Evolutionary conservation across 2,888 invertebrate genomes (phyloP), one percentile per base, ranked within the genome.

Genomic region (Cantharis rustica): DNA sequence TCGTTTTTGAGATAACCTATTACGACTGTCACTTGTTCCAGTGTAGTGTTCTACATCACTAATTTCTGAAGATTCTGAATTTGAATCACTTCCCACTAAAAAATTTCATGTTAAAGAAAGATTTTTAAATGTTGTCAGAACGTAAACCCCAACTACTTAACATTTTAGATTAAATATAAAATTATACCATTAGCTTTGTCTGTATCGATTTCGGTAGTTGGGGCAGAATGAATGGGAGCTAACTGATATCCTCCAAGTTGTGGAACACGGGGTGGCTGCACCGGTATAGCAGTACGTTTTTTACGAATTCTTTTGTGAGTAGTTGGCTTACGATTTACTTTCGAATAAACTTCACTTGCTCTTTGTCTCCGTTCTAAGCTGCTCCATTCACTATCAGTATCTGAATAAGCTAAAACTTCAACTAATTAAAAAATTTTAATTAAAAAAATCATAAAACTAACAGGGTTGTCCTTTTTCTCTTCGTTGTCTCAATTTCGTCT

Each of bases 311-410:
- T 90, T 86, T 94, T 95, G 85, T 93, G 93, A 16, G 93, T 91
- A 68, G 92, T 91, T 9, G 93, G 90, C 86, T 93, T 93, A 81
- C 92, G 91, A 84, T 92, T 93, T 79, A 92, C 92, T 87, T 93
- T 93, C 71, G 91, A 90, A 83, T 91, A 90, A 26, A 90, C 90
- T 82, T 92, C 93, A 81, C 90, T 90, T 17, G 91, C 90, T 77
- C 91, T 89, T 80, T 92, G 92, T 79, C 92, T 89, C 75, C 90
- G 86, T 78, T 91, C 89, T 74, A 88, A 82, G 79, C 95, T 95
- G 82, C 95, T 95, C 86, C 94, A 95, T 81, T 97, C 97, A 82
- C 96, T 96, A 88, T 97, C 97, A 7, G 97, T 96, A 88, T 97
- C 97, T 75, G 95, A 95, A 88, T 95, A 95, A 75, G 94, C 94